Base-by-base conservation (phyloP, 1,140 invertebrate genomes). In the Leptonema lineaticorne region DNA sequence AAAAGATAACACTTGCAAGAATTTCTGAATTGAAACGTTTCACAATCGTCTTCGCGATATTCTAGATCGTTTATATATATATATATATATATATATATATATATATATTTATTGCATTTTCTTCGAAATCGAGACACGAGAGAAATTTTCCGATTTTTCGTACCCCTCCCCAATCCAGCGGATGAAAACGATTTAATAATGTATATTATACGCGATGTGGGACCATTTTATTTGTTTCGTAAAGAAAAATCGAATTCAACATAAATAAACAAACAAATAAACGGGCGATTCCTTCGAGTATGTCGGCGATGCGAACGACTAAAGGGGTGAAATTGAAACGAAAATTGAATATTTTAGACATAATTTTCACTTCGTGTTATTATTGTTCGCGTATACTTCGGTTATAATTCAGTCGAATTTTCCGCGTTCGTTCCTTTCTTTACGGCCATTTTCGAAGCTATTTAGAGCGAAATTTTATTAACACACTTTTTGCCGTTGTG, bases 381-480 rank as follows among this genome's bases (percentile, higher is more conserved):
- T n/a, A n/a, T n/a, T n/a, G n/a, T n/a, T n/a, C n/a, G n/a, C n/a
- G n/a, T n/a, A n/a, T n/a, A n/a, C n/a, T n/a, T n/a, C n/a, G n/a
- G n/a, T n/a, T n/a, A n/a, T n/a, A n/a, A n/a, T n/a, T n/a, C n/a
- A n/a, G n/a, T n/a, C n/a, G n/a, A n/a, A n/a, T n/a, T n/a, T n/a
- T n/a, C n/a, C n/a, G n/a, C n/a, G n/a, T n/a, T n/a, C n/a, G n/a
- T n/a, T n/a, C n/a, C n/a, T n/a, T n/a, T n/a, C n/a, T n/a, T n/a
- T n/a, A n/a, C n/a, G n/a, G n/a, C n/a, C n/a, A n/a, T n/a, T n/a
- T n/a, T n/a, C n/a, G n/a, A n/a, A n/a, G 37, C 9, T 41, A 41
- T 41, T 41, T 41, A 9, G 37, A 3, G 37, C 37, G 20, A 24
- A 53, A 53, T 53, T 53, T 53, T 53, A 53, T 53, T 53, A 53